Evolutionary conservation across 1,140 invertebrate species (phyloP).

Genomic region (Drosophila micromelanica): DNA sequence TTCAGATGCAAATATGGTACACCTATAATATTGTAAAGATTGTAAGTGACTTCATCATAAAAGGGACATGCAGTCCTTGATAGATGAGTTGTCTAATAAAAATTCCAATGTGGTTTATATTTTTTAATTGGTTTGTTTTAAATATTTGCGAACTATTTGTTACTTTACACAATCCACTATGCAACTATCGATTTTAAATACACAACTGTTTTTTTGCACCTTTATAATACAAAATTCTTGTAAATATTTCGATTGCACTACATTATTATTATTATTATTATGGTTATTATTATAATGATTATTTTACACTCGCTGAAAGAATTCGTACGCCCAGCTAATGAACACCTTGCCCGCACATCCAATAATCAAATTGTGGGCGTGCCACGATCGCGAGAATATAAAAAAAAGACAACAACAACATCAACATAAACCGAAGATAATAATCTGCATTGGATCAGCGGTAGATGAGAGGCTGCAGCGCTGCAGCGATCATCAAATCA

Average conservation of each 20-base stretch:
- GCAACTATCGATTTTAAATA: constrained; percentile 37
- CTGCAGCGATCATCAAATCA: constrained; percentile 73
- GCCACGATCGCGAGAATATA: constrained; percentile 50
- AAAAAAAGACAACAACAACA: background rate
- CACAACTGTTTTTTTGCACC: constrained; percentile 15
- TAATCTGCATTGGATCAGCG: constrained; percentile 15
- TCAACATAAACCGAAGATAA: constrained; percentile 4
- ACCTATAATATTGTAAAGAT: too few relatives aligned
- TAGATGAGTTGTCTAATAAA: too few relatives aligned
- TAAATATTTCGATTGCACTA: constrained; percentile 13
- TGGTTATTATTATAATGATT: constrained; percentile 14
- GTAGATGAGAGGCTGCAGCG: background rate
- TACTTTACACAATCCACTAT: constrained; percentile 2
- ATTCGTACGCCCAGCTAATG: constrained; percentile 47
- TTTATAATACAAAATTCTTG: constrained; percentile 25
- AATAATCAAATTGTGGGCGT: constrained; percentile 71
- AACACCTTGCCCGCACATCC: constrained; percentile 45
- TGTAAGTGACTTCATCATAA: too few relatives aligned
- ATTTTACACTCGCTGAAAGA: background rate
- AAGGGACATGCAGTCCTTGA: too few relatives aligned
- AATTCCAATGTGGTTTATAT: background rate
- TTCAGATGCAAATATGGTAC: too few relatives aligned
- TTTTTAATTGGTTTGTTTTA: constrained; percentile 4
- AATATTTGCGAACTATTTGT: constrained; percentile 6
- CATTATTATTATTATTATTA: background rate